Conservation (phyloP, 2,888 invertebrate species). For the Agonopterix heracliana region DNA sequence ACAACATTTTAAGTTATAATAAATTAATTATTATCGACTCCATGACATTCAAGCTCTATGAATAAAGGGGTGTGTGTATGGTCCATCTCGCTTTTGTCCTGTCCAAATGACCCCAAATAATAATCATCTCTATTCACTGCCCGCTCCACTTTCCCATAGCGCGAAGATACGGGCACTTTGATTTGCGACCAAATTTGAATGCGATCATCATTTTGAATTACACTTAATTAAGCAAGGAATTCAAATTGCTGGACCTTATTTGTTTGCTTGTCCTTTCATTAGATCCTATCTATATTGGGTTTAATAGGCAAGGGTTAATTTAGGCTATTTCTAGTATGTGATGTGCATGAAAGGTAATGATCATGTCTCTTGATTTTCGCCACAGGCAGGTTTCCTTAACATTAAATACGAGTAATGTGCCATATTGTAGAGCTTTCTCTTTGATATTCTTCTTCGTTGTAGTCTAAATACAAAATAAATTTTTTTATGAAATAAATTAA, state of each 20-base stretch:
- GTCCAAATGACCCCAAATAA: slow-evolving; percentile 69
- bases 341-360: slow-evolving; percentile 7
- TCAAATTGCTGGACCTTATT: slow-evolving; percentile 38
- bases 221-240: slow-evolving; percentile 58
- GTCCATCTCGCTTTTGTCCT: slow-evolving; percentile 58
- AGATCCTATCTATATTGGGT: slow-evolving; percentile 19
- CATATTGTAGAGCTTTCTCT: no score
- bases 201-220: slow-evolving; percentile 52
- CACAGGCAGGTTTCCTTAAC: no score
- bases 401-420: no score
- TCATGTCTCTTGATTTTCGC: no score
- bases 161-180: slow-evolving; percentile 69
- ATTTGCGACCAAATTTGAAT: slow-evolving; percentile 66
- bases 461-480: no score
- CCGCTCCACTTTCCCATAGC: slow-evolving; percentile 64
- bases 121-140: slow-evolving; percentile 64
- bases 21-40: not conserved
- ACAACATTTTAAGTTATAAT: no score
- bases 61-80: slow-evolving; percentile 50
- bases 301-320: slow-evolving; percentile 11
- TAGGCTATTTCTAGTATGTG: slow-evolving; percentile 3
- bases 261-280: slow-evolving; percentile 32
- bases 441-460: no score
- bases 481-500: no score
- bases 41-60: not conserved